Base-by-base conservation (phyloP, 1,140 invertebrate species). In the Diachasma alloeum region DNA sequence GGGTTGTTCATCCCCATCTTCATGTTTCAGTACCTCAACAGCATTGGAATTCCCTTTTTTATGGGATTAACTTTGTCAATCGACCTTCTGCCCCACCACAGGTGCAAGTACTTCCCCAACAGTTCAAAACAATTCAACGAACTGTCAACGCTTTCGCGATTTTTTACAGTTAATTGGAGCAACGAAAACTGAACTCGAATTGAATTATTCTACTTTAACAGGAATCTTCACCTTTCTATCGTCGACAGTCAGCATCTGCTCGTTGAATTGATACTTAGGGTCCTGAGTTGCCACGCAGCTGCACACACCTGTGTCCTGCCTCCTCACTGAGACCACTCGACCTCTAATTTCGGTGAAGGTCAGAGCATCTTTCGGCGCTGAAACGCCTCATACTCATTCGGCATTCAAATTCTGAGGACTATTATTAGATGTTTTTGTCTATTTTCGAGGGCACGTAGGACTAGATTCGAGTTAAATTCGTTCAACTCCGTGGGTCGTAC, bases 241-340 rank as follows among this genome's bases (percentile, higher is more conserved):
- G 39, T 80, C 77, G 42, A 80, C 75, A 39, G 26, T 67, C 72
- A 80, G 44, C 79, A 80, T 80, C 56, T 37, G 77, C 6, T 68
- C 10, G 4, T 4, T 66, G n/a, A 17, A 19, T 53, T 53, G 13
- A 31, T 26, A 63, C 6, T 63, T 63, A 10, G 39, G 39, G 13
- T 42, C 39, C 17, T 22, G 53, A 22, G 3, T 63, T 26, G 24
- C 24, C 5, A 24, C 9, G 15, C 19, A 63, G 22, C 24, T 24
- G 59, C 26, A 13, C 59, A 24, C 24, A 63, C 15, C 17, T 17
- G 17, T 53, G 31, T 31, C 31, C 48, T 63, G 24, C 5, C 19
- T 24, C 19, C 59, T 63, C 59, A 63, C 59, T 63, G 11, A 19
- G n/a, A 6, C 53, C 4, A 63, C 11, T 63, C 24, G 59, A 63